Conservation (phyloP, 2,888 invertebrate species). For the Phortica okadai region DNA sequence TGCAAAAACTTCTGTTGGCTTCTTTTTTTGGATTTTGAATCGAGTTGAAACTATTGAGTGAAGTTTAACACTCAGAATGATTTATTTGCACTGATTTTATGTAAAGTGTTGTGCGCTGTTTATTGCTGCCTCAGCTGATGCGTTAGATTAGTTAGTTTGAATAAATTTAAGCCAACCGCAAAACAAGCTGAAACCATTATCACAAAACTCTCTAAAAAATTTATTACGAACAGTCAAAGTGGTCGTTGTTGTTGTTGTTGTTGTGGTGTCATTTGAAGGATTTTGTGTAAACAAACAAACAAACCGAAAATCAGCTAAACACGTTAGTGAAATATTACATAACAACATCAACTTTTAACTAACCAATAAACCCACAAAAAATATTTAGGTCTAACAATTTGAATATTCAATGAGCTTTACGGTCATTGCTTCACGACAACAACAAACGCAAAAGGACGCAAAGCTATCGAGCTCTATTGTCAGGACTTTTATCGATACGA, state of each 20-base stretch:
- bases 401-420: constrained; percentile 52
- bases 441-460: constrained; percentile 37
- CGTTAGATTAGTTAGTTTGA: not conserved
- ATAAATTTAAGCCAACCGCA: not conserved
- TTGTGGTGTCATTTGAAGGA: constrained; percentile 40
- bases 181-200: constrained; percentile 5
- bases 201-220: constrained; percentile 51
- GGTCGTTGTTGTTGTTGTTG: constrained; percentile 5
- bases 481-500: constrained; percentile 1
- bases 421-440: constrained; percentile 36
- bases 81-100: not conserved
- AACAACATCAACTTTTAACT: constrained; percentile 44
- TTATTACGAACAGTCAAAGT: constrained; percentile 45
- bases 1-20: not conserved
- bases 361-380: constrained; percentile 55
- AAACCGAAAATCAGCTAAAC: constrained; percentile 18
- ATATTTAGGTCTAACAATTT: constrained; percentile 41
- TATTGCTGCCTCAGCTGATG: not conserved
- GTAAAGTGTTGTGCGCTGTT: not conserved
- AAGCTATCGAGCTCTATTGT: not conserved
- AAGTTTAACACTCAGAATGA: not conserved
- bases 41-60: not conserved
- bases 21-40: constrained; percentile 59
- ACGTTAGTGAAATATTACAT: constrained; percentile 47
- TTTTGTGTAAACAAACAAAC: constrained; percentile 28